Base-by-base conservation (phyloP, 2,888 invertebrate genomes). In the Caenorhabditis panamensis region DNA sequence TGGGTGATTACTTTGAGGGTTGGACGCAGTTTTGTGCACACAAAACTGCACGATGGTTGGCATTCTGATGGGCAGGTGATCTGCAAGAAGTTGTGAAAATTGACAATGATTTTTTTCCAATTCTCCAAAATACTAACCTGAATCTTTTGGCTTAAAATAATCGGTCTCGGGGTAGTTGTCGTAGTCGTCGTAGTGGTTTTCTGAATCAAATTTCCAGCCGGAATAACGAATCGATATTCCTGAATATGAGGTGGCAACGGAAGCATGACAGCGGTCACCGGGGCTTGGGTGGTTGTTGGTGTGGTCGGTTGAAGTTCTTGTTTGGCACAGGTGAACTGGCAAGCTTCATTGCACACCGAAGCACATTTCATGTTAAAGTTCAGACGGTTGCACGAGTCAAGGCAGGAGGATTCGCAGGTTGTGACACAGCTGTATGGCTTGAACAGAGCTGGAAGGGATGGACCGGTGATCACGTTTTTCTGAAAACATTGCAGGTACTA, bases 221-320 rank as follows among this genome's bases (percentile, higher is more conserved):
- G 84, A 67, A 84, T 78, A 41, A 84, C 71, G 26, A 84, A 84
- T 26, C 78, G 77, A 71, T 82, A 84, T 37, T 84, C 82, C 36
- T 73, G 62, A 44, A 79, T 73, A 37, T 80, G 26, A 8, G 80
- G n/a, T 26, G 80, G 80, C n/a, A 81, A 44, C 18, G 79, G 49
- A 8, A 67, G 11, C 69, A 77, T 77, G 44, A 28, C 44, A 4
- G 67, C 49, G 1, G 67, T 61, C 1, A 58, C 54, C 6, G 67
- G 61, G 1, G 80, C 56, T 18, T 36, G 44, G 2, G 80, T 71
- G 2, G 80, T 71, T 3, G 80, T 67, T 22, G 73, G 44, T 22
- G 71, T 49, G 1, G 71, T 62, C 6, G 44, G 20, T 1, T 36
- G 24, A 26, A 63, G 28, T 54, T 79, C 79, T 54, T 83, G 81